Evolutionary conservation across 37 sponge, comb jelly and placozoan species (phyloP), one percentile per base, ranked within the genome.

Genomic region (Amphimedon queenslandica): DNA sequence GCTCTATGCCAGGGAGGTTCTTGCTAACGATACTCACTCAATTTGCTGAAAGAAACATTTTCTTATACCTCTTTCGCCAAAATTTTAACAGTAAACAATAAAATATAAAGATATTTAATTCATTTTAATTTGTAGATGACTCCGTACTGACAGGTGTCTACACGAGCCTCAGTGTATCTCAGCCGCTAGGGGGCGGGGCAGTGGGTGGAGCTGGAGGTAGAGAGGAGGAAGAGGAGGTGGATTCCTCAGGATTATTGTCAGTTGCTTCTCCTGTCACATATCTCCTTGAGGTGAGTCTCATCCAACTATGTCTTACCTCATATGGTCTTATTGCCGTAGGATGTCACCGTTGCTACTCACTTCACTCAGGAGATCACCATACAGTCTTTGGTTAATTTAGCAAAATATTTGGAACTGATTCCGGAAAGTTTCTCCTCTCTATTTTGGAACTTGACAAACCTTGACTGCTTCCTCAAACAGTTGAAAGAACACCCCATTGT

Each of bases 61-160:
- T 88, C 57, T 58, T 82, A 51, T 81, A 75, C 53, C 88, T 88
- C 56, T 88, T 88, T 57, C 58, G 71, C 0, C 56, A 77, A 60
- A 32, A 72, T 39, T 32, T 57, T 55, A 55, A n/a, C n/a, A n/a
- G n/a, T n/a, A n/a, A n/a, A n/a, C n/a, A n/a, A 53, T 13, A 13
- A 53, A 21, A 53, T 53, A 20, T 20, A 53, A n/a, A n/a, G n/a
- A 10, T 63, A n/a, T 63, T 30, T 10, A 11, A 11, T 63, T 20
- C 64, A 11, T 11, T 11, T 63, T 11, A 11, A n/a, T 63, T 11
- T 63, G 28, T n/a, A n/a, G 21, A 10, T 63, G 64, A 30, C 64
- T 53, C 20, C 63, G 32, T 10, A n/a, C n/a, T n/a, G n/a, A n/a
- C n/a, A n/a, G 28, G 31, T 29, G 29, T 47, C 34, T 20, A 31